Conservation (phyloP, 2,888 invertebrate species). For the Ophioninae sp. region DNA sequence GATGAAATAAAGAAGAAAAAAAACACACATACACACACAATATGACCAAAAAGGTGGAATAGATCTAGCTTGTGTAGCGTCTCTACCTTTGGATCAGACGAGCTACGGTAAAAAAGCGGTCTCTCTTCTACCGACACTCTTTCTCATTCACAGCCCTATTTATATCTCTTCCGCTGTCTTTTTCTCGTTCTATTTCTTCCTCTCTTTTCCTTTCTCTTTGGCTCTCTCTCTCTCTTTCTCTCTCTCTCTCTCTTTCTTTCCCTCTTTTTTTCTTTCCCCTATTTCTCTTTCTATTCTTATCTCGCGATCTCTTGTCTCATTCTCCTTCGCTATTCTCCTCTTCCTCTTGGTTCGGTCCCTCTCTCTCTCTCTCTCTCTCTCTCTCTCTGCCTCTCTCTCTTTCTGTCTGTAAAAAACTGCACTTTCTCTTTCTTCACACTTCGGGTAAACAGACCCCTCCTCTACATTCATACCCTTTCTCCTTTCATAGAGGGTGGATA, state of each 20-base stretch:
- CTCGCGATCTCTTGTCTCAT: not conserved
- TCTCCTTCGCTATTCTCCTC: constrained; percentile 15
- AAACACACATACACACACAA: constrained; percentile 29
- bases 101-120: constrained; percentile 62
- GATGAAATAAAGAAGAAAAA: constrained; percentile 45
- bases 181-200: not conserved
- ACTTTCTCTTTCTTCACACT: constrained; percentile 46
- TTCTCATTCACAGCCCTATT: constrained; percentile 49
- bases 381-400: constrained; percentile 6
- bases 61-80: constrained; percentile 55
- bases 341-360: constrained; percentile 3
- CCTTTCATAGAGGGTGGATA: constrained; percentile 33
- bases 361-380: not conserved
- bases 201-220: constrained; percentile 4
- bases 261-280: constrained; percentile 55
- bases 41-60: constrained; percentile 57
- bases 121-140: constrained; percentile 59
- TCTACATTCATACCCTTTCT: constrained; percentile 43
- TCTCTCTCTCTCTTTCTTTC: not conserved
- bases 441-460: constrained; percentile 18
- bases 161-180: constrained; percentile 2
- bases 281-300: constrained; percentile 3
- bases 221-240: not conserved
- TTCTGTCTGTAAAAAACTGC: too few species aligned
- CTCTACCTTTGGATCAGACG: constrained; percentile 60